Conservation (phyloP, 2,113 vertebrate species). For the Lontra canadensis region DNA sequence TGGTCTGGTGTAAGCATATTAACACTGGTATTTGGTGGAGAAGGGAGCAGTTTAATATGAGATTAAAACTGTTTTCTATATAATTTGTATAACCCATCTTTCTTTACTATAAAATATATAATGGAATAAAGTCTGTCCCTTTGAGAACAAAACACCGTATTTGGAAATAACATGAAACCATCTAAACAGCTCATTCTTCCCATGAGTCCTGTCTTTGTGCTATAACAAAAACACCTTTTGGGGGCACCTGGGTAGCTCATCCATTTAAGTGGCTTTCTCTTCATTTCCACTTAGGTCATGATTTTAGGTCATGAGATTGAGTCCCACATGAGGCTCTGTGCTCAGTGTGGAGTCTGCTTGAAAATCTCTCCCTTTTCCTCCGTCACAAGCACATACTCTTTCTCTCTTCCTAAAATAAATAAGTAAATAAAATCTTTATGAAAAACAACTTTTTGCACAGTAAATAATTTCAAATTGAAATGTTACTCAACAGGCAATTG, state of each 20-base stretch:
- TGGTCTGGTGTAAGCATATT: not conserved
- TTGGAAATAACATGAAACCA: not conserved
- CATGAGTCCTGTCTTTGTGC: not conserved
- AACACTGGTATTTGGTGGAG: not conserved
- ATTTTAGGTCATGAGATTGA: not conserved
- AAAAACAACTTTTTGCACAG: not conserved
- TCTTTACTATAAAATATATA: constrained; percentile 15
- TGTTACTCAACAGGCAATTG: not conserved
- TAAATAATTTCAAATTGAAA: not conserved
- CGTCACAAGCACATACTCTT: not conserved
- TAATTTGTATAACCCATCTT: not conserved
- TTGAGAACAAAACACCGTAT: not conserved
- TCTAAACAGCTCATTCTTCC: not conserved
- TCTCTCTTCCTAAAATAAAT: not conserved
- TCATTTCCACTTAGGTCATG: not conserved
- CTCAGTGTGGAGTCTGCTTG: not conserved
- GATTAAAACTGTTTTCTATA: not conserved
- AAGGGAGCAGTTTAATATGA: not conserved
- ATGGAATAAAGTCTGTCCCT: not conserved
- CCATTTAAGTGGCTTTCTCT: not conserved
- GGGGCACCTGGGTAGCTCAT: not conserved
- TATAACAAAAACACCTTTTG: not conserved
- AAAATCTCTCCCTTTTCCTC: not conserved
- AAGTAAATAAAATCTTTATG: not conserved
- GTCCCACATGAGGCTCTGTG: not conserved